Percentiles rank a stretch among this genome's conserved stretches.
Conservation (phyloP, 92 coral and sea anemone genomes). For the Phenganax subtilis region DNA sequence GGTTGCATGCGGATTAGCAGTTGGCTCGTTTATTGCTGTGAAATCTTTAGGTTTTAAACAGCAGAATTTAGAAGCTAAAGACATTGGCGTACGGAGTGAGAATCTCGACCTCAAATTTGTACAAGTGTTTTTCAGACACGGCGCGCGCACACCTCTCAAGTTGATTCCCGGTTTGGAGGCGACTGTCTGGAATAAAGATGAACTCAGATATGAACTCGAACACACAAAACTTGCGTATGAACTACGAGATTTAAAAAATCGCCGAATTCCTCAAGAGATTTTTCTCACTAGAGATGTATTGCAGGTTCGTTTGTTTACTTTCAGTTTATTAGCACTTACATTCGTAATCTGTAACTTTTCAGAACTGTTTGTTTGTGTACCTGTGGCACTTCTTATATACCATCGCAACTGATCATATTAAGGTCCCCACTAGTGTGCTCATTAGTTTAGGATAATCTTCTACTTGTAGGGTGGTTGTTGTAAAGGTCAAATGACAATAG, state of each 20-base stretch:
- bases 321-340: neutral
- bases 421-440: neutral
- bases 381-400: neutral
- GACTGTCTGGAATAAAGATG: slow-evolving; percentile 60
- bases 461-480: slow-evolving; percentile 65
- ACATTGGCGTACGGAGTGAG: neutral
- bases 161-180: slow-evolving; percentile 54
- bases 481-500: slow-evolving; percentile 71
- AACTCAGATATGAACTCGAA: slow-evolving; percentile 62
- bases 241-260: slow-evolving; percentile 58
- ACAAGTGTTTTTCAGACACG: slow-evolving; percentile 88
- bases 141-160: slow-evolving; percentile 84
- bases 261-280: slow-evolving; percentile 26
- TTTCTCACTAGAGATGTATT: neutral
- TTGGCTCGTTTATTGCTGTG: slow-evolving; percentile 6
- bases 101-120: slow-evolving; percentile 52
- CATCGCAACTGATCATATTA: no score
- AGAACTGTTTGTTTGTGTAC: neutral
- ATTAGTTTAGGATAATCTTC: neutral
- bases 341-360: neutral
- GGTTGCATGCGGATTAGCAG: slow-evolving; percentile 11
- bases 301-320: neutral
- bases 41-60: neutral
- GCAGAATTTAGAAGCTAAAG: no score
- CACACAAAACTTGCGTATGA: slow-evolving; percentile 57